phyloP scores from a whole-genome alignment of 2,113 vertebrate species.

The Seriola aureovittata region DNA sequence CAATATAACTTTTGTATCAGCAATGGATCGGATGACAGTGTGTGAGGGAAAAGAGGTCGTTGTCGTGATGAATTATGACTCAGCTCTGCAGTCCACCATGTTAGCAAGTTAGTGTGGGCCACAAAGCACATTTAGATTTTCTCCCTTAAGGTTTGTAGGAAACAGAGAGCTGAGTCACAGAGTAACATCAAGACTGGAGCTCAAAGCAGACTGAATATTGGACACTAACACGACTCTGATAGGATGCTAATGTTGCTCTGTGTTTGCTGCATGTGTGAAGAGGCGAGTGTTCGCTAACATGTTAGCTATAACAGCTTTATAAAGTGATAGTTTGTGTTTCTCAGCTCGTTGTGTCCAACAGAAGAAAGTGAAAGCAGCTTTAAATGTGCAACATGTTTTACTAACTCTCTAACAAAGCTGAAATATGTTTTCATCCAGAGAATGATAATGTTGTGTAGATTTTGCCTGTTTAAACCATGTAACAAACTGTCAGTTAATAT shows the following conservation, averaged over 20 bases:
- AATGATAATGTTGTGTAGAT: constrained; percentile 14
- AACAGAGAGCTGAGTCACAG: too few species aligned
- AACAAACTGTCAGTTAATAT: background rate
- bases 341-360: background rate
- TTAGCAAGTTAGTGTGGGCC: background rate
- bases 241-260: background rate
- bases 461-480: constrained; percentile 27
- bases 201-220: too few species aligned
- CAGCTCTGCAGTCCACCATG: too few species aligned
- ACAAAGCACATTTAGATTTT: too few species aligned
- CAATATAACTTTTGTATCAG: too few species aligned
- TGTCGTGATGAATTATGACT: too few species aligned
- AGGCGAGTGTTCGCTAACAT: background rate
- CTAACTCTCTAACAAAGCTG: constrained; percentile 47
- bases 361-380: background rate
- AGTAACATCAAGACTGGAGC: too few species aligned
- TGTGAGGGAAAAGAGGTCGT: too few species aligned
- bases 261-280: background rate
- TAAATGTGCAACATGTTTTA: constrained; percentile 19
- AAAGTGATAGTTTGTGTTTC: background rate
- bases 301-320: background rate
- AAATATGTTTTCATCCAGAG: constrained; percentile 2
- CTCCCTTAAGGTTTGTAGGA: too few species aligned
- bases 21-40: too few species aligned
- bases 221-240: background rate